Evolutionary conservation across 2,113 vertebrate species (phyloP), one percentile per base, ranked within the genome.

Genomic region (Albula goreensis): DNA sequence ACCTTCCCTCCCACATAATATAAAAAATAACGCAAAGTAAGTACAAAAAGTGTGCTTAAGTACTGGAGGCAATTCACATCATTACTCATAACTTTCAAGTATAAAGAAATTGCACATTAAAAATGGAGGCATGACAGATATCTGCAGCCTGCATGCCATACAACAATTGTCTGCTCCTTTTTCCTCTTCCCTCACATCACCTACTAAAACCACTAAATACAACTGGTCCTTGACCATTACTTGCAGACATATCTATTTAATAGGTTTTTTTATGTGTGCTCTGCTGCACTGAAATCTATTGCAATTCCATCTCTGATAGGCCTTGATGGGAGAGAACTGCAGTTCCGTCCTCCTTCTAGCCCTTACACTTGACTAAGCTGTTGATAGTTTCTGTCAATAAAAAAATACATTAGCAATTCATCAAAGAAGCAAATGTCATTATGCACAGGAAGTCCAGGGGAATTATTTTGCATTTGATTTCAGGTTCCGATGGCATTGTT

Each of bases 391-490:
- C 85, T 92, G 90, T 92, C 90, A 90, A 87, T 31, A 80, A 25
- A 92, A 92, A 87, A 94, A 93, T 70, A 93, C 93, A 96, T 95
- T 95, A 97, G 94, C 91, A 94, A 96, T 96, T 95, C 93, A 96
- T 93, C 94, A 95, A 94, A 95, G 92, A 89, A 94, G 90, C 91
- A 94, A 96, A 96, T 94, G 95, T 92, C 95, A 92, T 96, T 93
- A 95, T 88, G 89, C 87, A 89, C 12, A 83, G 94, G 93, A 95
- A 92, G 93, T 91, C 89, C 80, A 85, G 93, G 60, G 94, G 93
- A 95, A 94, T 94, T 94, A 95, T 94, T 96, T 94, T 93, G 94
- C 94, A 95, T 97, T 96, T 96, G 94, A 96, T 96, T 97, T 96
- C 93, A 93, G 94, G 93, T 94, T 93, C 93, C 96, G 95, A 97